Conservation (phyloP, 2,797 vertebrate genomes). For the Sebastes steindachneri region DNA sequence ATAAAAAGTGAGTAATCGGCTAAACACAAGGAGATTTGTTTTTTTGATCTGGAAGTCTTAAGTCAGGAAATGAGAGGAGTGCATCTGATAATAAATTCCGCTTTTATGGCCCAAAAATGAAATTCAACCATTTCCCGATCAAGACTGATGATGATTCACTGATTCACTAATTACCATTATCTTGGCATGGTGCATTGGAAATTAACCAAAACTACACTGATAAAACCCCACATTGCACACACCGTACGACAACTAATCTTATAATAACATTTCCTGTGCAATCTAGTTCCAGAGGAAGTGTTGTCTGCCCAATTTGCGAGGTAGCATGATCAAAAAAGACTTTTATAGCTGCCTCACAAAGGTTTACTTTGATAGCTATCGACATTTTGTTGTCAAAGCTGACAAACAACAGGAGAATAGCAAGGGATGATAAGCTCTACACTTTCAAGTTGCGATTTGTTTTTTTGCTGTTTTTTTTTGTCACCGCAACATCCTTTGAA, state of each 20-base stretch:
- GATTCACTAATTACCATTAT: slow-evolving; percentile 49
- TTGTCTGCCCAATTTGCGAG: background rate
- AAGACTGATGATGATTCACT: slow-evolving; percentile 27
- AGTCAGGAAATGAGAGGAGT: slow-evolving; percentile 46
- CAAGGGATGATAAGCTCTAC: background rate
- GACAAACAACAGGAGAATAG: background rate
- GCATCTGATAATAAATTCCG: slow-evolving; percentile 45
- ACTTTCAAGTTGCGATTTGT: background rate
- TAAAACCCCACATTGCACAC: slow-evolving; percentile 3
- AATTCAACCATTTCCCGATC: slow-evolving; percentile 45
- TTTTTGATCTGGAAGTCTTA: slow-evolving; percentile 50
- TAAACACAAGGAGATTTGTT: slow-evolving; percentile 28
- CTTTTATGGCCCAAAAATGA: slow-evolving; percentile 43
- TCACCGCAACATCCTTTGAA: background rate
- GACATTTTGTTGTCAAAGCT: background rate
- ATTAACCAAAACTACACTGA: slow-evolving; percentile 23
- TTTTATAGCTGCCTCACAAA: background rate
- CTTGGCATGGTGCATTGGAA: slow-evolving; percentile 16
- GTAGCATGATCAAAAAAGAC: background rate
- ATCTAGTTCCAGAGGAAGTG: slow-evolving; percentile 11
- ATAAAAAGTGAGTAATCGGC: slow-evolving; percentile 30
- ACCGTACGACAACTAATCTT: background rate
- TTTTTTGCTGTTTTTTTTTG: background rate
- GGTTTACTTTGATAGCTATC: background rate
- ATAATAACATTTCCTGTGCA: slow-evolving; percentile 9